These are phyloP conservation scores for Petrophora chlorosata DNA, from an alignment of 2,888 invertebrate genomes.

Conservation along the genomic window DNA sequence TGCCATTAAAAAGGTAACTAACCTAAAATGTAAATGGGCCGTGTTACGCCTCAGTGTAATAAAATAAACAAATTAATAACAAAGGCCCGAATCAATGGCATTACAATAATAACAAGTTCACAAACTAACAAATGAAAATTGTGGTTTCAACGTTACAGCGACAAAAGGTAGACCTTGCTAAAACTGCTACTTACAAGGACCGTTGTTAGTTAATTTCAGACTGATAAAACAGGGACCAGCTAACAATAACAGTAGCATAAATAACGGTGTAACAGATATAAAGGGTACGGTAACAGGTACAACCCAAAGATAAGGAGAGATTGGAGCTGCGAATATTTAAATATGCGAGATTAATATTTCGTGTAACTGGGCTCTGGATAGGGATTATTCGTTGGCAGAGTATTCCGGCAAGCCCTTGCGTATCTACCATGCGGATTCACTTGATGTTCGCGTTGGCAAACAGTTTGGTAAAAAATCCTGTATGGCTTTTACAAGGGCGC, in stretches of 20 bases:
- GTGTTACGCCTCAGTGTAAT: no score
- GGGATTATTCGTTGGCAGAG: not conserved
- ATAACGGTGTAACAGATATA: conserved; percentile 27
- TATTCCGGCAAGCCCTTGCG: not conserved
- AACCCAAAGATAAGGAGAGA: conserved; percentile 33
- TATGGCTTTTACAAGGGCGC: no score
- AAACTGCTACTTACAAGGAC: conserved; percentile 23
- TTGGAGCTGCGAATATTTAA: conserved; percentile 51
- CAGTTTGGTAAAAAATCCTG: no score
- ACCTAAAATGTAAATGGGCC: no score
- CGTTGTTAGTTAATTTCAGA: conserved; percentile 33
- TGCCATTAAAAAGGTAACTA: no score
- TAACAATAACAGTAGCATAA: conserved; percentile 39
- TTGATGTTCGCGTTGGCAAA: no score
- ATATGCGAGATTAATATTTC: conserved; percentile 58
- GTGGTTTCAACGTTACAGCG: conserved; percentile 25
- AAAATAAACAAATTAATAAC: no score
- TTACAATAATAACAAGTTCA: conserved; percentile 1
- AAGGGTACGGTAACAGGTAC: conserved; percentile 32
- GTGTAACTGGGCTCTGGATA: conserved; percentile 51
- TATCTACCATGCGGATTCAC: no score
- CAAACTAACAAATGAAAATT: conserved; percentile 19
- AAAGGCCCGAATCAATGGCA: no score
- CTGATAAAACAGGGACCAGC: conserved; percentile 35
- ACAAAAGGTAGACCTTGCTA: conserved; percentile 31